These are phyloP conservation scores for Paramormyrops kingsleyae DNA, from an alignment of 2,113 vertebrate genomes.

Conservation along the genomic window DNA sequence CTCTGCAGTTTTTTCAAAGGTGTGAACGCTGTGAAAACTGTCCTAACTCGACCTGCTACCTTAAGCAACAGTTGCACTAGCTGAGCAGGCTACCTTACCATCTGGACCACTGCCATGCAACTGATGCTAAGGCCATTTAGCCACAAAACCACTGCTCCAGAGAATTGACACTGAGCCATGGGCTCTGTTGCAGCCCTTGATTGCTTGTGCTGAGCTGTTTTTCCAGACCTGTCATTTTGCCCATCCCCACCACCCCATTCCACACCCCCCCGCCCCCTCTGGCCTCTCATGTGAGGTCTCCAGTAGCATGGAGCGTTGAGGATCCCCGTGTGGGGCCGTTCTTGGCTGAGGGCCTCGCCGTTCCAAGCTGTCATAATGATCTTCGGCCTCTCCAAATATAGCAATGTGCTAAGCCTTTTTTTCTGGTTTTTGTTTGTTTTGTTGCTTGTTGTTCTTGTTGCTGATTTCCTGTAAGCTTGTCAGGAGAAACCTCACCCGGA, in stretches of 20 bases:
- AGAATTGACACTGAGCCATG: neutral
- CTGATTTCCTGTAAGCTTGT: neutral
- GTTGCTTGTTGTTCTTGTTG: neutral
- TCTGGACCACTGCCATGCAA: neutral
- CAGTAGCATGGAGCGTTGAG: neutral
- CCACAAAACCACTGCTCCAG: neutral
- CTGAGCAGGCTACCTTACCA: neutral
- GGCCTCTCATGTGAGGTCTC: neutral
- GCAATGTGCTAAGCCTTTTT: neutral
- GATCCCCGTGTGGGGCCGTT: neutral
- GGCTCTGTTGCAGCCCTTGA: neutral
- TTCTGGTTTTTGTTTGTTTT: neutral
- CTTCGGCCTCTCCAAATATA: neutral
- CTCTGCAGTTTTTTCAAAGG: neutral
- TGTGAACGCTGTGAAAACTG: neutral
- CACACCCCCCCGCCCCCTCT: neutral
- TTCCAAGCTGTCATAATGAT: neutral
- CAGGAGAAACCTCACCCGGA: neutral
- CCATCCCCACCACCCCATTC: neutral
- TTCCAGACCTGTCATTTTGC: slow-evolving; percentile 1
- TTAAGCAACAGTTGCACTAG: neutral
- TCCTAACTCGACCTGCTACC: neutral
- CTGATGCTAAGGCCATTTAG: neutral
- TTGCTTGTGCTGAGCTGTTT: slow-evolving; percentile 10
- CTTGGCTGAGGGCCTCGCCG: neutral